Percentiles rank a stretch among this genome's conserved stretches.
phyloP scores from a whole-genome alignment of 1,140 invertebrate species.

The Chionoecetes opilio region DNA sequence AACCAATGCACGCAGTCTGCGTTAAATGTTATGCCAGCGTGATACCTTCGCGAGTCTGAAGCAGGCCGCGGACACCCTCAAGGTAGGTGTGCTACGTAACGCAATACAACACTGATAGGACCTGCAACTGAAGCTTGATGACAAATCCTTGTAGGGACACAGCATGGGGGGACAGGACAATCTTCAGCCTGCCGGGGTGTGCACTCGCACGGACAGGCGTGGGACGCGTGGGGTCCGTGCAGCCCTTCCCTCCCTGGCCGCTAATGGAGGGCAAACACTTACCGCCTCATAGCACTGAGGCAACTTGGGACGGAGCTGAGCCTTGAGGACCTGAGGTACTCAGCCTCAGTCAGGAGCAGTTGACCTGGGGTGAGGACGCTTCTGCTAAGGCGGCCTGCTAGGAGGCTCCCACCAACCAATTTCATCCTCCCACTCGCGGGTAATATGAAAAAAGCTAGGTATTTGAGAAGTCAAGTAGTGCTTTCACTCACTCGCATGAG shows the following conservation, averaged over 20 bases:
- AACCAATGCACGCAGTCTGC: too few relatives aligned
- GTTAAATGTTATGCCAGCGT: too few relatives aligned
- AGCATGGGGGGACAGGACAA: too few relatives aligned
- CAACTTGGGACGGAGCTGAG: not conserved
- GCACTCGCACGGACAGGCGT: not conserved
- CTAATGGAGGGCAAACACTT: constrained; percentile 18
- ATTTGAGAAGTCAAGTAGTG: too few relatives aligned
- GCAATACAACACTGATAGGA: too few relatives aligned
- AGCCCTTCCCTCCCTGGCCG: not conserved
- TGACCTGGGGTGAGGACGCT: not conserved
- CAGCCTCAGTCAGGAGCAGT: not conserved
- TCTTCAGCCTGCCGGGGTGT: not conserved
- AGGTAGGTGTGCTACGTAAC: too few relatives aligned
- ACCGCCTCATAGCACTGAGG: not conserved
- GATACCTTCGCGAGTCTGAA: too few relatives aligned
- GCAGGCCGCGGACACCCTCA: too few relatives aligned
- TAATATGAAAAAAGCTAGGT: too few relatives aligned
- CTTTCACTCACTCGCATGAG: too few relatives aligned
- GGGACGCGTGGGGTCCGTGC: not conserved
- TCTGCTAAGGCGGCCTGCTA: not conserved
- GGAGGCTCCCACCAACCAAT: not conserved
- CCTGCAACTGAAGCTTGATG: too few relatives aligned
- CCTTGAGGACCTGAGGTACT: not conserved
- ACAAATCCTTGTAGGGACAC: too few relatives aligned
- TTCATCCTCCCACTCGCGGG: not conserved